Evolutionary conservation across 1,140 invertebrate species (phyloP).

Genomic region (Cyclina sinensis): DNA sequence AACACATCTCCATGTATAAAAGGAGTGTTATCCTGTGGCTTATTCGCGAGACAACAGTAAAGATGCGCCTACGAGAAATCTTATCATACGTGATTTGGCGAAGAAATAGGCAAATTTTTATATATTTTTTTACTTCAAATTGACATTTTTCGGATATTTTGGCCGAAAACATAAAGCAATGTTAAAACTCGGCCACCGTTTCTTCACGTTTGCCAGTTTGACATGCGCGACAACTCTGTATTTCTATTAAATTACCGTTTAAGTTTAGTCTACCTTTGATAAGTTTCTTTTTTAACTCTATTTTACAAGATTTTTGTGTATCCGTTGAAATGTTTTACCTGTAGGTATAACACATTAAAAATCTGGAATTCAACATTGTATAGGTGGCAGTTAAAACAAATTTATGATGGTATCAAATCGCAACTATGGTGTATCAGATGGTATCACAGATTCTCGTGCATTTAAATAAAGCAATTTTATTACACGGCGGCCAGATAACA

Average conservation of each 20-base stretch:
- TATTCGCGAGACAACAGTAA: too few relatives aligned
- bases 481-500: not conserved
- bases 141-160: too few relatives aligned
- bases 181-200: too few relatives aligned
- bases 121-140: too few relatives aligned
- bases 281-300: not conserved
- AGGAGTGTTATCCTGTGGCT: too few relatives aligned
- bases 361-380: constrained; percentile 12
- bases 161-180: too few relatives aligned
- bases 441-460: not conserved
- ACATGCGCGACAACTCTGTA: not conserved
- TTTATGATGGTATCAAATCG: constrained; percentile 10
- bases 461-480: constrained; percentile 25
- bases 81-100: too few relatives aligned
- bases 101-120: too few relatives aligned
- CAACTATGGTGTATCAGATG: not conserved
- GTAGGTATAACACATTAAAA: not conserved
- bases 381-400: constrained; percentile 1
- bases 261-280: not conserved
- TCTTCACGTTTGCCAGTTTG: not conserved
- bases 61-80: too few relatives aligned
- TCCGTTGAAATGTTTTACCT: constrained; percentile 17
- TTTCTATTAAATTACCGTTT: too few relatives aligned
- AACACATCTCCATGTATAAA: too few relatives aligned
- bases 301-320: not conserved